A percentile compares a stretch with the other conserved stretches of the same genome.
phyloP scores from a whole-genome alignment of 2,888 invertebrate species.

The Molorchus minor region DNA sequence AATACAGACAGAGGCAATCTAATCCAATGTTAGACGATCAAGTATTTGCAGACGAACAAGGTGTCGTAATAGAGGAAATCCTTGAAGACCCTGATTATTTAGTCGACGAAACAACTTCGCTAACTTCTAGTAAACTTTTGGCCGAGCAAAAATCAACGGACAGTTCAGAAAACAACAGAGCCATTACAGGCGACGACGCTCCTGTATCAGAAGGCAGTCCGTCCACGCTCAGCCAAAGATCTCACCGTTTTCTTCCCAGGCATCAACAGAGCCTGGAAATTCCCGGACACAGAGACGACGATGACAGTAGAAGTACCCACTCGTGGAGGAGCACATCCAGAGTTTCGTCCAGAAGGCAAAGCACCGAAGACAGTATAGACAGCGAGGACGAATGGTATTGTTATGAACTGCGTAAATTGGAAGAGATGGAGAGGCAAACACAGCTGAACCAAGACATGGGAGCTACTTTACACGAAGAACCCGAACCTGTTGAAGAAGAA shows the following conservation, averaged over 20 bases:
- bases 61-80: conserved; percentile 51
- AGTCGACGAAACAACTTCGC: conserved; percentile 27
- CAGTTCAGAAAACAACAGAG: conserved; percentile 46
- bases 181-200: conserved; percentile 62
- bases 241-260: conserved; percentile 71
- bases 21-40: conserved; percentile 78
- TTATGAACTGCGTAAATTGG: conserved; percentile 85
- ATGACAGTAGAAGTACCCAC: conserved; percentile 86
- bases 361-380: conserved; percentile 92
- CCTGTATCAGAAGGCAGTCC: conserved; percentile 72
- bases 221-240: conserved; percentile 70
- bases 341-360: conserved; percentile 86
- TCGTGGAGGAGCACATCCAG: conserved; percentile 87
- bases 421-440: conserved; percentile 83
- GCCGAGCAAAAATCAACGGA: conserved; percentile 55
- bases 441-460: conserved; percentile 72
- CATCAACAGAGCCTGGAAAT: conserved; percentile 85
- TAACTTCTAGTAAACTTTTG: conserved; percentile 32
- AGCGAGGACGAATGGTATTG: conserved; percentile 95
- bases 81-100: conserved; percentile 41
- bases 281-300: conserved; percentile 80
- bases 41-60: conserved; percentile 53
- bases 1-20: conserved; percentile 78
- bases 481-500: conserved; percentile 65
- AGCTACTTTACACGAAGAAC: conserved; percentile 69